Conservation (phyloP, 2,888 invertebrate genomes). For the Calliopum simillimum region DNA sequence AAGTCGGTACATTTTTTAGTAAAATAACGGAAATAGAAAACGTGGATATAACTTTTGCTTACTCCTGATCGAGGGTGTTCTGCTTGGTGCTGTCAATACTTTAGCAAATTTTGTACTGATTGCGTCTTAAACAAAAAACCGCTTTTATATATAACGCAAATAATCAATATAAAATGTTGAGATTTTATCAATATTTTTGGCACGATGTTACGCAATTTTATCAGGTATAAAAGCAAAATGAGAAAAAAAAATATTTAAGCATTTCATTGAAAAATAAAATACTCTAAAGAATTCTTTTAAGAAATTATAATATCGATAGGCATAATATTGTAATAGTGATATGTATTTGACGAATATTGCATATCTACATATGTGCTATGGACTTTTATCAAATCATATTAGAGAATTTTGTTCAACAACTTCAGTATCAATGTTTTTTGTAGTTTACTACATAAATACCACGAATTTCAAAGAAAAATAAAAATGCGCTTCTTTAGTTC, state of each 20-base stretch:
- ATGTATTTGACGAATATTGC: too few species aligned
- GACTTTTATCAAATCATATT: not conserved
- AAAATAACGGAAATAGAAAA: not conserved
- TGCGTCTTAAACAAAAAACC: not conserved
- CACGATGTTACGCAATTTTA: too few species aligned
- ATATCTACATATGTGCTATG: too few species aligned
- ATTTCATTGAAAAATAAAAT: too few species aligned
- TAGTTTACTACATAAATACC: not conserved
- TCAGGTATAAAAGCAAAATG: too few species aligned
- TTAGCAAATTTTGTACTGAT: slow-evolving; percentile 32
- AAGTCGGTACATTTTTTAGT: not conserved
- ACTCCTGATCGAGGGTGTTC: slow-evolving; percentile 7
- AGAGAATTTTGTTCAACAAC: not conserved
- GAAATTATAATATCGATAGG: not conserved
- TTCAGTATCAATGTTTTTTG: not conserved
- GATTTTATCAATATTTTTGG: too few species aligned
- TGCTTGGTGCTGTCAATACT: slow-evolving; percentile 21
- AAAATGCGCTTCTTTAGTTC: too few species aligned
- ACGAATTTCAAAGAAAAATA: not conserved
- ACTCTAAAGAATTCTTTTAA: too few species aligned
- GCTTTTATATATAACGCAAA: slow-evolving; percentile 15
- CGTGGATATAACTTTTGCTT: not conserved
- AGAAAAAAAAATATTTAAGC: too few species aligned
- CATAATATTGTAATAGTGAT: too few species aligned
- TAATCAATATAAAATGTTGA: not conserved